Evolutionary conservation across 2,113 vertebrate genomes (phyloP).

Genomic region (Turnix velox): DNA sequence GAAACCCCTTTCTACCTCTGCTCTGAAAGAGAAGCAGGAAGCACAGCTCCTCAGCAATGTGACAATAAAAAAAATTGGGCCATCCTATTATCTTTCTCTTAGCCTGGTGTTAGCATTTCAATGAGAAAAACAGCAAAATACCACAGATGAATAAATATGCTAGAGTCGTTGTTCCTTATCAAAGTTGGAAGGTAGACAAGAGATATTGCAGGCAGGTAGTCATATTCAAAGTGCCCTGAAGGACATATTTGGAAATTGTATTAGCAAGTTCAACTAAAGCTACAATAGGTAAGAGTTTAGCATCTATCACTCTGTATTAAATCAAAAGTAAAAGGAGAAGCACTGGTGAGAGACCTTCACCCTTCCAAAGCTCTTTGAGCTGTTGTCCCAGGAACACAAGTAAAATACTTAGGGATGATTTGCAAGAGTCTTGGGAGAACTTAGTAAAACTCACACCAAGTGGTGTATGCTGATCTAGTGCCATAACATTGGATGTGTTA

Average conservation of each 20-base stretch:
- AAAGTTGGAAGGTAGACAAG: neutral
- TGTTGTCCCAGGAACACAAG: neutral
- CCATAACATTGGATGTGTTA: neutral
- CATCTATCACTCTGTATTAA: slow-evolving; percentile 15
- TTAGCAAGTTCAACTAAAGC: neutral
- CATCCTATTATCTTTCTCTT: neutral
- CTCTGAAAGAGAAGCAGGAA: neutral
- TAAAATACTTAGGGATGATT: neutral
- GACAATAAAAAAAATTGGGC: neutral
- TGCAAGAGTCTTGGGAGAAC: neutral
- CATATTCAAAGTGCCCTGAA: neutral
- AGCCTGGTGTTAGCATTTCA: neutral
- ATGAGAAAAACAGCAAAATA: neutral
- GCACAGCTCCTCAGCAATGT: neutral
- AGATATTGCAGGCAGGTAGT: neutral
- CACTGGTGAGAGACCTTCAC: neutral
- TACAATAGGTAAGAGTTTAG: neutral
- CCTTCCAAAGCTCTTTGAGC: neutral
- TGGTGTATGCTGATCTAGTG: neutral
- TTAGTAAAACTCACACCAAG: fast-evolving
- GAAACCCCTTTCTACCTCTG: neutral
- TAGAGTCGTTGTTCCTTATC: neutral
- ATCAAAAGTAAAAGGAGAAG: neutral
- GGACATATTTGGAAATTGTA: neutral
- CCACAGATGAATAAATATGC: neutral